Percentiles rank a stretch among this genome's conserved stretches.
Conservation (phyloP, 2,888 invertebrate genomes). For the Sphecodes monilicornis region DNA sequence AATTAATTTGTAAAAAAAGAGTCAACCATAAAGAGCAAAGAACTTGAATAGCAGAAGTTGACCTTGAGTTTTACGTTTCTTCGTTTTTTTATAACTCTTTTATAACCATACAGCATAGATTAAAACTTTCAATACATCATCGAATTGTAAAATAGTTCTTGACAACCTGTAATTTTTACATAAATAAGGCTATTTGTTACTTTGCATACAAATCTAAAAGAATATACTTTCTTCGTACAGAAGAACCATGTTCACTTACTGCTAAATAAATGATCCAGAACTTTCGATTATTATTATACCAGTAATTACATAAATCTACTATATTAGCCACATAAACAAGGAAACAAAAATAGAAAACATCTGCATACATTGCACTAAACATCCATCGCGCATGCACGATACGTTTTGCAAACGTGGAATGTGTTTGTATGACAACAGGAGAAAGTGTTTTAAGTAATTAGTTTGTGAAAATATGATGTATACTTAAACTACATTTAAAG, state of each 20-base stretch:
- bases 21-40: too few relatives aligned
- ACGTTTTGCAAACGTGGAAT: neutral
- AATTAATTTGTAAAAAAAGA: too few relatives aligned
- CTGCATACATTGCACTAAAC: neutral
- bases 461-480: constrained; percentile 14
- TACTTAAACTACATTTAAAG: constrained; percentile 33
- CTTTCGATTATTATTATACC: neutral
- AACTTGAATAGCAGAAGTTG: too few relatives aligned
- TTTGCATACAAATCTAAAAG: neutral
- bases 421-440: neutral
- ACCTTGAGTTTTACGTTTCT: too few relatives aligned
- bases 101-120: too few relatives aligned
- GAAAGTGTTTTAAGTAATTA: neutral
- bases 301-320: neutral
- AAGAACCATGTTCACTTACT: neutral
- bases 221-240: neutral
- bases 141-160: too few relatives aligned
- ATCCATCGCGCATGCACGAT: neutral
- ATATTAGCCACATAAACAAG: neutral
- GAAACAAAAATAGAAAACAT: neutral
- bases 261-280: neutral
- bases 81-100: too few relatives aligned
- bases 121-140: too few relatives aligned
- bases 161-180: too few relatives aligned
- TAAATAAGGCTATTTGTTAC: too few relatives aligned